Base-by-base conservation (phyloP, 2,113 vertebrate species). In the Sorex araneus region DNA sequence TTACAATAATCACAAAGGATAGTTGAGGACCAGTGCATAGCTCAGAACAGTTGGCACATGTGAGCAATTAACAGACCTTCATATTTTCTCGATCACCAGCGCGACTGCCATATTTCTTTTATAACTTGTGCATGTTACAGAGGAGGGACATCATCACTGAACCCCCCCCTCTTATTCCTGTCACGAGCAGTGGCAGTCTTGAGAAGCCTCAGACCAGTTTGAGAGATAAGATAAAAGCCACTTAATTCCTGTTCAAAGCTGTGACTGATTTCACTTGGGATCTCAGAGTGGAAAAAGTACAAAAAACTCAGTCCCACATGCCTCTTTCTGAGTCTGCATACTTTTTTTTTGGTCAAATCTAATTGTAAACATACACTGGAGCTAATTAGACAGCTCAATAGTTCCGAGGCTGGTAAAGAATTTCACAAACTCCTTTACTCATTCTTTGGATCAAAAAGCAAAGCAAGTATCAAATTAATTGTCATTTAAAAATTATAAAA, bases 361-460 rank as follows among this genome's bases (percentile, higher is more conserved):
- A 84, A 81, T 88, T 70, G 78, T 9, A 70, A 93, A 87, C 54
- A 64, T 64, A 60, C 0, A 64, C 7, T 11, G 6, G 23, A 34
- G 30, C 67, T 9, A 3, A n/a, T 32, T 16, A 78, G 34, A 19
- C 19, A 78, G n/a, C 67, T 95, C 40, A 79, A 25, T 83, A 67
- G 87, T 64, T 30, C 54, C 60, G 16, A n/a, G 16, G 4, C 74
- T 83, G 13, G 18, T 83, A 85, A 76, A 79, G 10, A 90, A 78
- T 63, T 82, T 43, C 60, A 43, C 32, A 83, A 83, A 64, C 5
- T 87, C 60, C 23, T 92, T n/a, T 82, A 80, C 34, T 69, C 30
- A 64, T 76, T 74, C 70, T 12, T 85, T 30, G 50, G 4, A 32
- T 3, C 12, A 92, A 2, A 87, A 94, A 81, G 21, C 6, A 32